Base-by-base conservation (phyloP, 2,797 vertebrate genomes). In the Sebastes itinus region DNA sequence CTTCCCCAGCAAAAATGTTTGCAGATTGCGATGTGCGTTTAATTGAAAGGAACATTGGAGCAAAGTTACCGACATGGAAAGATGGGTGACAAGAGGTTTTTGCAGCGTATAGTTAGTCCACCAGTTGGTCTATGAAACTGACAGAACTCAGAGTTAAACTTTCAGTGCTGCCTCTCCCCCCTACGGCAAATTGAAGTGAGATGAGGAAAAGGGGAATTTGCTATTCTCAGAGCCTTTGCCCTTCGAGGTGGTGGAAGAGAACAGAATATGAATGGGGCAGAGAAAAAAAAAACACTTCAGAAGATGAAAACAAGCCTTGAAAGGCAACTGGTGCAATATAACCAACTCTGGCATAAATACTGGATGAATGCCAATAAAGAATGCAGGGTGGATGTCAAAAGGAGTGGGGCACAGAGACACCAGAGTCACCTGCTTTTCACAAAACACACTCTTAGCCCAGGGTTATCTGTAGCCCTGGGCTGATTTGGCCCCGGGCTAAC, bases 271-370 rank as follows among this genome's bases (percentile, higher is more conserved):
- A 92, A 92, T 89, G 77, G 80, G 30, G 60, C 20, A 23, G 67
- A 30, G 27, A 20, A 35, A 25, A 20, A 18, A 62, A 84, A 87
- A 89, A 88, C 56, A 88, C 83, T 87, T 88, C 90, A 87, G 82
- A 81, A 84, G 86, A 89, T 90, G 86, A 94, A 94, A 93, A 93
- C 85, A 82, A 86, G 83, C 68, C 77, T 82, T 92, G 90, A 93
- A 94, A 93, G 89, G 84, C 73, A 88, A 82, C 89, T 77, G 85
- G 74, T 87, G 85, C 81, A 91, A 92, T 92, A 88, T 74, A 88
- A 87, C 81, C 82, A 88, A 88, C 81, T 79, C 67, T 72, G 86
- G 87, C 81, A 92, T 92, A 88, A 94, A 93, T 90, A 92, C 61
- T 90, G 86, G 76, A 92, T 93, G 91, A 91, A 86, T 46, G 22